phyloP scores from a whole-genome alignment of 2,113 vertebrate genomes.

The Seriola rivoliana region DNA sequence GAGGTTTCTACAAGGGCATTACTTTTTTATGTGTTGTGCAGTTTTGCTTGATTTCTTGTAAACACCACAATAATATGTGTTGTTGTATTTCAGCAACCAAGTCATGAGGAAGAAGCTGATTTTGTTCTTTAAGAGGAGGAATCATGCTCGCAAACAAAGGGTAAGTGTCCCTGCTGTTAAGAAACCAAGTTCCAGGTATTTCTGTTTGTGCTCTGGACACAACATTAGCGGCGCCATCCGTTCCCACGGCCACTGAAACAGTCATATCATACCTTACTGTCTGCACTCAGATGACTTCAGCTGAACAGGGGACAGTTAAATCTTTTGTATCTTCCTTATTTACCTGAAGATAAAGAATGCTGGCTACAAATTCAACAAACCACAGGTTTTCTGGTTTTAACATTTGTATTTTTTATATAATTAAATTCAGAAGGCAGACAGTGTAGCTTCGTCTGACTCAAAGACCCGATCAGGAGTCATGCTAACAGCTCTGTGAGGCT shows the following conservation, averaged over 20 bases:
- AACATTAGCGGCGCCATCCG: not conserved
- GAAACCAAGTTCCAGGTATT: constrained; percentile 12
- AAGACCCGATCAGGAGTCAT: not conserved
- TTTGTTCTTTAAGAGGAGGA: constrained; percentile 99
- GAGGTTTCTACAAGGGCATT: not conserved
- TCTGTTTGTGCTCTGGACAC: constrained; percentile 22
- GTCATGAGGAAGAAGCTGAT: constrained; percentile 99
- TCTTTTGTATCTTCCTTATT: not conserved
- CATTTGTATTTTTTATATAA: not conserved
- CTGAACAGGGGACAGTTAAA: not conserved
- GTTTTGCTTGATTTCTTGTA: not conserved
- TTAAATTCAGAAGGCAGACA: not conserved
- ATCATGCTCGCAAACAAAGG: constrained; percentile 98
- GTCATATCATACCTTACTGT: constrained; percentile 14
- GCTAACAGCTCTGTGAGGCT: not conserved
- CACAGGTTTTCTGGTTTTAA: not conserved
- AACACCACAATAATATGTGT: not conserved
- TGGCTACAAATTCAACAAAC: not conserved
- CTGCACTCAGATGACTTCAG: constrained; percentile 18
- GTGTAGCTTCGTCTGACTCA: not conserved
- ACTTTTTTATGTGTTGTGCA: not conserved
- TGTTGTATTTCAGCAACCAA: constrained; percentile 92
- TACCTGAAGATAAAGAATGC: constrained; percentile 2
- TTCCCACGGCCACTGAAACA: not conserved
- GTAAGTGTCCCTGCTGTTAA: constrained; percentile 82